Evolutionary conservation across 2,113 vertebrate genomes (phyloP).

Genomic region (Calyptommatus sinebrachiatus): DNA sequence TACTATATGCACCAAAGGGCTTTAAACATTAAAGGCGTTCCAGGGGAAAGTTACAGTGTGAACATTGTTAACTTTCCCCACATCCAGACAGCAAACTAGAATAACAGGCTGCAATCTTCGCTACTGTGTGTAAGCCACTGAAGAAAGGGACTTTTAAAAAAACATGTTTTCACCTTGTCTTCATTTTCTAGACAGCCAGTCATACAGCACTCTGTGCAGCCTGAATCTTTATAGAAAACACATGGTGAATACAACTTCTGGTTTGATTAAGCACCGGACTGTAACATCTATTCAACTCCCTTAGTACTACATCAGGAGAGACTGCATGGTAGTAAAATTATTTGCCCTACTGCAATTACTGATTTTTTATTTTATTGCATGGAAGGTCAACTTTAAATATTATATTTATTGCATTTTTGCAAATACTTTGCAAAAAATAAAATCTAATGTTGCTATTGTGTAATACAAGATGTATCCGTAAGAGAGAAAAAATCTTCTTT

Average conservation of each 20-base stretch:
- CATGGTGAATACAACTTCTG: slow-evolving; percentile 43
- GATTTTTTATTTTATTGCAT: background rate
- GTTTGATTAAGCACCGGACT: slow-evolving; percentile 41
- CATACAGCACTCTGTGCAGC: slow-evolving; percentile 55
- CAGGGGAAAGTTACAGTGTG: slow-evolving; percentile 17
- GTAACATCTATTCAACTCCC: slow-evolving; percentile 30
- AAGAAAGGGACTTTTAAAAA: slow-evolving; percentile 39
- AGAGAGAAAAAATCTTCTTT: background rate
- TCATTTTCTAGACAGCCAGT: slow-evolving; percentile 59
- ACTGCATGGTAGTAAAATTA: background rate
- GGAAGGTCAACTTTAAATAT: background rate
- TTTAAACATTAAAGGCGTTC: slow-evolving; percentile 38
- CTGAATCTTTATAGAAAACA: slow-evolving; percentile 69
- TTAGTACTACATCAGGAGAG: background rate
- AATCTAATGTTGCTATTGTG: background rate
- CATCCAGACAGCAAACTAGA: slow-evolving; percentile 58
- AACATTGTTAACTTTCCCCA: slow-evolving; percentile 54
- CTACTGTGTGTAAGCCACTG: slow-evolving; percentile 56
- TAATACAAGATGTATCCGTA: background rate
- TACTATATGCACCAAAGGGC: slow-evolving; percentile 3
- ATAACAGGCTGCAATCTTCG: slow-evolving; percentile 66
- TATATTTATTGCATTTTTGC: background rate
- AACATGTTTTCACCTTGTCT: slow-evolving; percentile 48
- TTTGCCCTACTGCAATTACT: background rate
- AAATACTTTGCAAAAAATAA: background rate